Conservation (phyloP, 2,888 invertebrate genomes). For the Cenopis cana region DNA sequence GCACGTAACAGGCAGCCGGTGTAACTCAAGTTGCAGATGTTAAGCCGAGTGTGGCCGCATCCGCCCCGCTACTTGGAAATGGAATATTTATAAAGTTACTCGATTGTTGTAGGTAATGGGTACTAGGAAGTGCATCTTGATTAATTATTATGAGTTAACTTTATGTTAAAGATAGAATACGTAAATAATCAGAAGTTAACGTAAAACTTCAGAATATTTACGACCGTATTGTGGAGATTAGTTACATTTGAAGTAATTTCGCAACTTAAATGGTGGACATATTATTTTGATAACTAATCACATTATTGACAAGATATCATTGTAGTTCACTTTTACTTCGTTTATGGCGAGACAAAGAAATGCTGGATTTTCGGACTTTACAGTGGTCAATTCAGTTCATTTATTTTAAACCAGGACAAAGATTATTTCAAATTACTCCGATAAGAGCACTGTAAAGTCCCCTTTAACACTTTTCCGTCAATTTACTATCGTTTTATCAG, state of each 20-base stretch:
- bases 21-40: conserved; percentile 84
- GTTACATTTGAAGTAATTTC: background rate
- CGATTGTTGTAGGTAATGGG: conserved; percentile 60
- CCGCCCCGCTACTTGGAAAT: conserved; percentile 80
- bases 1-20: conserved; percentile 77
- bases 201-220: too few species aligned
- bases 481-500: conserved; percentile 35
- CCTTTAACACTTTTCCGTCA: conserved; percentile 28
- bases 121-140: conserved; percentile 75
- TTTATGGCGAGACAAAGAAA: conserved; percentile 56
- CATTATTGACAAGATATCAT: conserved; percentile 17
- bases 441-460: conserved; percentile 23
- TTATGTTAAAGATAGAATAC: conserved; percentile 32
- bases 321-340: conserved; percentile 56
- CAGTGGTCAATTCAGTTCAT: conserved; percentile 28
- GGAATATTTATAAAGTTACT: conserved; percentile 80
- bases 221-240: too few species aligned
- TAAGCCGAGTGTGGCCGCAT: conserved; percentile 78
- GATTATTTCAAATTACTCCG: conserved; percentile 20
- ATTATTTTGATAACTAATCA: conserved; percentile 27
- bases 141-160: conserved; percentile 51
- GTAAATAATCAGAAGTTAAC: too few species aligned
- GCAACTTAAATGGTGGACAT: too few species aligned
- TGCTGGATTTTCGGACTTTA: conserved; percentile 51
- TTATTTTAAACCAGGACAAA: conserved; percentile 22